These are phyloP conservation scores for Paracyclopina nana DNA, from an alignment of 1,140 invertebrate genomes.

Conservation along the genomic window DNA sequence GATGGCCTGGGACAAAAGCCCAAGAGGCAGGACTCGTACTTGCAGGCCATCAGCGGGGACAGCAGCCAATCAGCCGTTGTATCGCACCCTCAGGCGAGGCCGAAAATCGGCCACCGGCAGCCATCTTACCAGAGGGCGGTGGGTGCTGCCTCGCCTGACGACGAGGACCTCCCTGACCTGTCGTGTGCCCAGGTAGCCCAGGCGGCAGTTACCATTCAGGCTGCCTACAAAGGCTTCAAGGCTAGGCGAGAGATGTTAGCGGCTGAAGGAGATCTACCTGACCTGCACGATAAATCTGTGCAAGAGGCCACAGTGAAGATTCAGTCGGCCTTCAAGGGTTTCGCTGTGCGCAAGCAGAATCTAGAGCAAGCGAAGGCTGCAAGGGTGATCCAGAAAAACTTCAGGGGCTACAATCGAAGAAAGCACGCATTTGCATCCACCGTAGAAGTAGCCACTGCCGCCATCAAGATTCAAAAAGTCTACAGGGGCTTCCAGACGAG, in stretches of 20 bases:
- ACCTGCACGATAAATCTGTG: constrained; percentile 2
- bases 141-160: background rate
- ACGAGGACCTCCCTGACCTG: background rate
- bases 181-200: background rate
- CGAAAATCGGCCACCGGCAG: constrained; percentile 8
- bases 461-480: constrained; percentile 47
- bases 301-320: constrained; percentile 8
- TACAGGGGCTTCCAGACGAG: constrained; percentile 43
- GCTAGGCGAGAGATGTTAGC: background rate
- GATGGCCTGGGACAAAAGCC: too few species aligned
- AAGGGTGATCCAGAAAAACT: background rate
- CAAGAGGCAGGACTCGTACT: constrained; percentile 14
- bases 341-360: background rate
- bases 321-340: constrained; percentile 10
- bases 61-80: background rate
- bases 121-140: constrained; percentile 10
- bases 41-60: background rate
- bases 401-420: constrained; percentile 6
- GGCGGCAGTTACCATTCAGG: constrained; percentile 14
- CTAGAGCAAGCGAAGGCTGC: background rate
- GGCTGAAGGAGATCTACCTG: background rate
- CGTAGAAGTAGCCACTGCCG: constrained; percentile 29
- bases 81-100: too few species aligned
- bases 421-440: background rate
- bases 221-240: constrained; percentile 11